Base-by-base conservation (phyloP, 2,113 vertebrate genomes). In the Sula dactylatra region DNA sequence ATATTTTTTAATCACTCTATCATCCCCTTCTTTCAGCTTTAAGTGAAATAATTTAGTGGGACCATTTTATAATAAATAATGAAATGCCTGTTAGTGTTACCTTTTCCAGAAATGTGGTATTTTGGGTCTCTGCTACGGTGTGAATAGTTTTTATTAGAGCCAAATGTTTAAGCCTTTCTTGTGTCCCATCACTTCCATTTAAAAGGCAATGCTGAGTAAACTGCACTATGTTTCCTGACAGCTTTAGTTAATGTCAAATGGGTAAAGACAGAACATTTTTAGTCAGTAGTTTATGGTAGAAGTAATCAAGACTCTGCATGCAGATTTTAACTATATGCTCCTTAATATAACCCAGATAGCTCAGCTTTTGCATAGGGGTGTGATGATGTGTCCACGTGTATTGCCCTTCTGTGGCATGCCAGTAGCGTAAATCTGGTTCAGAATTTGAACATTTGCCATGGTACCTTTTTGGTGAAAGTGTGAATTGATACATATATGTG, bases 191-290 rank as follows among this genome's bases (percentile, higher is more conserved):
- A 59, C 91, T 93, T 97, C 83, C 78, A 90, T 76, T 94, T 91
- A 89, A 96, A 97, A 96, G 82, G 89, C 94, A 92, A 61, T 45
- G 50, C 38, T 88, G 58, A 96, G 93, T 91, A 97, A 96, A 94
- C 93, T 96, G 83, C 62, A 72, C 94, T 96, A 18, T 81, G 81
- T 93, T 97, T 95, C 92, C 95, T 97, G 95, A 95, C 88, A 97
- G 96, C 79, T 93, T 96, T 95, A 89, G 95, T 94, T 96, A 80
- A 9, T 88, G 78, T 93, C 88, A 96, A 92, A 91, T 49, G 74
- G 88, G 81, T 73, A 90, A 88, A 79, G 93, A 81, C 83, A 87
- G 96, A 96, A 62, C 84, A 56, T 58, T 95, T 96, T 92, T 87
- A 94, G 92, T 81, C 72, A 62, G 65, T 93, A 65, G 79, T 96